Base-by-base conservation (phyloP, 2,113 vertebrate species). In the Upupa epops region DNA sequence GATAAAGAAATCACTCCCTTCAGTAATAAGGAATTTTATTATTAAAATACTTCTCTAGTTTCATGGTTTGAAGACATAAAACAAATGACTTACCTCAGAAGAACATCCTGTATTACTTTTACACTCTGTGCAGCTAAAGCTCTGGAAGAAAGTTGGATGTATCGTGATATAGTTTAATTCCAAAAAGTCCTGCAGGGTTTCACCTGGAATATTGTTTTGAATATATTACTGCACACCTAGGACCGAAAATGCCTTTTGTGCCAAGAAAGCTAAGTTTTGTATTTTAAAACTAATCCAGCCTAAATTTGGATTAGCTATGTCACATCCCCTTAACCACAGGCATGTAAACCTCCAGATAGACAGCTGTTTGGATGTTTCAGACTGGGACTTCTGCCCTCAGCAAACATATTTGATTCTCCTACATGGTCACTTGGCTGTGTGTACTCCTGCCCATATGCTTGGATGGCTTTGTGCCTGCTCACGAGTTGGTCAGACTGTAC, bases 371-470 rank as follows among this genome's bases (percentile, higher is more conserved):
- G 95, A 96, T 97, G 96, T 96, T 96, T 93, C 88, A 92, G 87
- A 26, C 92, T 92, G 96, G 95, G 97, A 97, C 89, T 92, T 70
- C 88, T 98, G 97, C 97, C 98, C 97, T 98, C 94, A 93, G 86
- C 96, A 97, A 97, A 97, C 84, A 51, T 68, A 89, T 92, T 86
- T 95, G 96, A 96, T 95, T 96, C 97, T 97, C 93, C 89, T 98
- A 97, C 97, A 97, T 93, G 97, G 96, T 90, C 97, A 96, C 94
- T 98, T 98, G 97, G 97, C 97, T 97, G 91, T 5, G 1, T 73
- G 66, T 45, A 2, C 49, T 58, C 45, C 3, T 65, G 92, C 76
- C 96, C 97, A 97, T 98, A 98, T 97, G 98, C 88, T 96, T 84
- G 55, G 6, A 94, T 98, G 97, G 97, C 97, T 87, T 71, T 11